Conservation (phyloP, 1,140 invertebrate species). For the Meteorus sp. region DNA sequence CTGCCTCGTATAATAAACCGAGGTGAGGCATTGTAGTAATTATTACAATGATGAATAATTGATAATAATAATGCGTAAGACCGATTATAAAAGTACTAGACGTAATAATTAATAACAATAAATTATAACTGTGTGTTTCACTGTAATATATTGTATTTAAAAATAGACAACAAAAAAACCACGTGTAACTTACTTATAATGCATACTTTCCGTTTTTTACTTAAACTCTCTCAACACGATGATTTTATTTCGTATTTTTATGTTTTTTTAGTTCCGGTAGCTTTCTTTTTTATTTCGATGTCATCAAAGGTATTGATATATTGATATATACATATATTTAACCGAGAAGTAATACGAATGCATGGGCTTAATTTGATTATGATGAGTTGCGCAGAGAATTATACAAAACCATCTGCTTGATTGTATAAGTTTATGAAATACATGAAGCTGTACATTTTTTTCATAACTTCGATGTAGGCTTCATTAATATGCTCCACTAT, state of each 20-base stretch:
- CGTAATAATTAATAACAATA: constrained; percentile 57
- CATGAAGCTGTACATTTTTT: constrained; percentile 25
- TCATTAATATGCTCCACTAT: neutral
- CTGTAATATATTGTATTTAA: constrained; percentile 58
- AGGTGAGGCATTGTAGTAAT: constrained; percentile 32
- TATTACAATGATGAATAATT: constrained; percentile 25
- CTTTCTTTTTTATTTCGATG: neutral
- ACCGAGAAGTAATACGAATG: constrained; percentile 9
- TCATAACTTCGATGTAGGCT: constrained; percentile 3
- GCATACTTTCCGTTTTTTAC: constrained; percentile 19
- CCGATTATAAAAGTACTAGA: constrained; percentile 50
- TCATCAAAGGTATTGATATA: neutral
- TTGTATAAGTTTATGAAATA: constrained; percentile 28
- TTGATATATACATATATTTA: neutral
- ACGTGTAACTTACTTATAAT: constrained; percentile 27
- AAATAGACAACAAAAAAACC: constrained; percentile 44
- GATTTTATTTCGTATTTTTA: constrained; percentile 19
- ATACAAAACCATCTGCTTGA: constrained; percentile 20
- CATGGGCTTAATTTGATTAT: constrained; percentile 20
- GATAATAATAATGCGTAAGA: constrained; percentile 39
- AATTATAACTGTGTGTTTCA: constrained; percentile 59
- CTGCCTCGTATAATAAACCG: constrained; percentile 47
- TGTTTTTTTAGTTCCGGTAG: constrained; percentile 3
- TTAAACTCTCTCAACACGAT: too few relatives aligned
- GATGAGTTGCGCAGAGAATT: constrained; percentile 25